phyloP scores from a whole-genome alignment of 2,888 invertebrate genomes.

The Cryptosula pallasiana region DNA sequence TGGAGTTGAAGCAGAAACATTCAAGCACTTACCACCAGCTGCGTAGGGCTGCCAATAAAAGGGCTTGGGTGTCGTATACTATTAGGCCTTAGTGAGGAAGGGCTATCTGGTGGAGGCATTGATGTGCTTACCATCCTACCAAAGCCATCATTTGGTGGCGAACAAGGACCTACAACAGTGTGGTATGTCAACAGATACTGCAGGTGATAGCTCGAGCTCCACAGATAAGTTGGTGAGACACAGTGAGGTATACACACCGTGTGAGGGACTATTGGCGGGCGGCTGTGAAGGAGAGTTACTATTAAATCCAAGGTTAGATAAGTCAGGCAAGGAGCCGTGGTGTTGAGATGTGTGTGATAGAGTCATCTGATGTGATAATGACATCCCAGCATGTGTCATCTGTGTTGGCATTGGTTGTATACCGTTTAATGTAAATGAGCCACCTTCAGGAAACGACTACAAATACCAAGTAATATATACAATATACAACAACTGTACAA shows the following conservation, averaged over 20 bases:
- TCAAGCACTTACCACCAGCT: neutral
- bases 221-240: neutral
- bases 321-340: constrained; percentile 15
- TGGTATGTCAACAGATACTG: too few species aligned
- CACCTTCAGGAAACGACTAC: neutral
- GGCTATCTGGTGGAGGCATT: constrained; percentile 25
- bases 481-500: too few species aligned
- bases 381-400: neutral
- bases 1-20: neutral
- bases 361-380: neutral
- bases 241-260: neutral
- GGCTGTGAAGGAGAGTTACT: neutral
- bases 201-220: neutral
- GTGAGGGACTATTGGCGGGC: neutral
- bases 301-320: constrained; percentile 16
- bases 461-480: too few species aligned
- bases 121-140: constrained; percentile 17
- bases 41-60: constrained; percentile 11
- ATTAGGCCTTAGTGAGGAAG: constrained; percentile 14
- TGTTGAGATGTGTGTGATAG: neutral
- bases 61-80: neutral
- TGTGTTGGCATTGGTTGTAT: neutral
- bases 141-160: constrained; percentile 17
- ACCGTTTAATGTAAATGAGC: constrained; percentile 3
- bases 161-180: constrained; percentile 17